Conservation (phyloP, 2,888 invertebrate genomes). For the Galerucella nymphaeae region DNA sequence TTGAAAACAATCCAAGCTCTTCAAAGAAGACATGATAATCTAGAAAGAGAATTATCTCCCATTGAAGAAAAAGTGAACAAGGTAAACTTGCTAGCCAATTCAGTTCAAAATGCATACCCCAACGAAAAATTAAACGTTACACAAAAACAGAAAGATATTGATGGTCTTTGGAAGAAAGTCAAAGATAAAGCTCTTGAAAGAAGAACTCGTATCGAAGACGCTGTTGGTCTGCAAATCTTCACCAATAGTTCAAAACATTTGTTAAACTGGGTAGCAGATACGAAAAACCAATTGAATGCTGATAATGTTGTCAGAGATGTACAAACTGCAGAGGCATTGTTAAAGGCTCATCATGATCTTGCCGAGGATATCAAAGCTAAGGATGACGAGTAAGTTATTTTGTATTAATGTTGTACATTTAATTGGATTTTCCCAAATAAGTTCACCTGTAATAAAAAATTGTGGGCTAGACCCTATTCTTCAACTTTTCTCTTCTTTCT, state of each 20-base stretch:
- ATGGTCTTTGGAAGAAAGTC: slow-evolving; percentile 89
- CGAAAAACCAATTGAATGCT: slow-evolving; percentile 81
- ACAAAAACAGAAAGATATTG: slow-evolving; percentile 84
- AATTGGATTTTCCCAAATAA: not conserved
- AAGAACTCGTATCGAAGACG: slow-evolving; percentile 87
- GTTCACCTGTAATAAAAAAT: not conserved
- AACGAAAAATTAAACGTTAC: slow-evolving; percentile 89
- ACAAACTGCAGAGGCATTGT: slow-evolving; percentile 88
- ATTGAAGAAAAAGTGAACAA: slow-evolving; percentile 90
- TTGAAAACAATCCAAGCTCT: slow-evolving; percentile 91
- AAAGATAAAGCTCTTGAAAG: slow-evolving; percentile 86
- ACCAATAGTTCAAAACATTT: slow-evolving; percentile 85
- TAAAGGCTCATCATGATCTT: slow-evolving; percentile 92
- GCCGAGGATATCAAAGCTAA: slow-evolving; percentile 91
- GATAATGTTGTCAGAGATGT: slow-evolving; percentile 87
- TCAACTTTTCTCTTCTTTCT: too few species aligned
- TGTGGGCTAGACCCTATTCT: not conserved
- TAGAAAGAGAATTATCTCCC: slow-evolving; percentile 94
- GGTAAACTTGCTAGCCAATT: slow-evolving; percentile 85
- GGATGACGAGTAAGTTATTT: slow-evolving; percentile 80
- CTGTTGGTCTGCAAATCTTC: slow-evolving; percentile 95
- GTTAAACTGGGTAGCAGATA: slow-evolving; percentile 83
- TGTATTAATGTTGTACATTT: not conserved
- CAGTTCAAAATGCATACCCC: slow-evolving; percentile 93
- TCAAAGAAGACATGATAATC: slow-evolving; percentile 90